Conservation (phyloP, 2,888 invertebrate species). For the Entomobrya proxima region DNA sequence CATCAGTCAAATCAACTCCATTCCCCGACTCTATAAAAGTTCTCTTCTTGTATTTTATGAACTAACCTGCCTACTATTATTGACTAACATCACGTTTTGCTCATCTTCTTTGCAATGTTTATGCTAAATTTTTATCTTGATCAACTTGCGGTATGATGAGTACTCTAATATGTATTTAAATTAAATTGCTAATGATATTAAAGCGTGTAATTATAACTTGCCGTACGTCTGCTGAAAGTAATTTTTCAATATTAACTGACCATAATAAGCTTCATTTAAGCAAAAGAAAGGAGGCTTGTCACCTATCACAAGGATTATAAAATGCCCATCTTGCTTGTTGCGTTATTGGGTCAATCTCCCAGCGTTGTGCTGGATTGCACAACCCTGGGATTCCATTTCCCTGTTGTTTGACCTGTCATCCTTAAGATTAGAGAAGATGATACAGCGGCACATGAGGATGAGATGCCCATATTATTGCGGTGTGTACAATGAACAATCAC, state of each 20-base stretch:
- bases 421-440: slow-evolving; percentile 11
- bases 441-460: neutral
- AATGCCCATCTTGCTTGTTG: slow-evolving; percentile 36
- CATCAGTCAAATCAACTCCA: neutral
- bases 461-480: neutral
- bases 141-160: slow-evolving; percentile 37
- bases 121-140: slow-evolving; percentile 21
- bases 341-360: slow-evolving; percentile 48
- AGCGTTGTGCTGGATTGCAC: slow-evolving; percentile 40
- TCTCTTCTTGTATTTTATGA: neutral
- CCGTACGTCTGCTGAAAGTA: slow-evolving; percentile 15
- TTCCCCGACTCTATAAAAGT: neutral
- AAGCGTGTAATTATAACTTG: slow-evolving; percentile 45
- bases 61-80: slow-evolving; percentile 4
- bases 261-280: slow-evolving; percentile 33
- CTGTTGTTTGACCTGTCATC: slow-evolving; percentile 59
- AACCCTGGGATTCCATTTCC: slow-evolving; percentile 56
- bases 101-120: slow-evolving; percentile 35
- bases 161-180: slow-evolving; percentile 39
- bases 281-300: slow-evolving; percentile 40
- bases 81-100: slow-evolving; percentile 36
- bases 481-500: slow-evolving; percentile 17
- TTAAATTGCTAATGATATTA: slow-evolving; percentile 46
- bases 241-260: slow-evolving; percentile 35
- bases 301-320: slow-evolving; percentile 22